Conservation (phyloP, 2,888 invertebrate genomes). For the Sialis fuliginosa region DNA sequence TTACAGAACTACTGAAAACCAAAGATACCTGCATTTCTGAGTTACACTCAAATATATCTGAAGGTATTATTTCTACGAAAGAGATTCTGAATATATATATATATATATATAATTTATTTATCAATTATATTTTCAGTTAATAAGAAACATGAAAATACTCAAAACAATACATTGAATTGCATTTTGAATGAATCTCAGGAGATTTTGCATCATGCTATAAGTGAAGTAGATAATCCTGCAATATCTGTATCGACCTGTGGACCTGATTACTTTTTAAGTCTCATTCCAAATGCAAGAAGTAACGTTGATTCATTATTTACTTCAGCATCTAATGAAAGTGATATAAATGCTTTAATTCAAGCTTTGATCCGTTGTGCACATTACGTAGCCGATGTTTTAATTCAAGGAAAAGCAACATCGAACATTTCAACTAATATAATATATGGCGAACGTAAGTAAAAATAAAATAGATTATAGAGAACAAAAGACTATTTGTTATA, state of each 20-base stretch:
- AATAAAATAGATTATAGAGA: neutral
- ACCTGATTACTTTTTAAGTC: constrained; percentile 36
- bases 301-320: constrained; percentile 20
- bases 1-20: constrained; percentile 38
- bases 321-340: constrained; percentile 20
- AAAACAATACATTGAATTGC: constrained; percentile 16
- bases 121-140: neutral
- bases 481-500: neutral
- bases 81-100: neutral
- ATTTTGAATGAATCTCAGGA: constrained; percentile 20
- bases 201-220: constrained; percentile 20
- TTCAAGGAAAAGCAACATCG: constrained; percentile 60
- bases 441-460: constrained; percentile 41
- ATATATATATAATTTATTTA: neutral
- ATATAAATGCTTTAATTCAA: constrained; percentile 21
- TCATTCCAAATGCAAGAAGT: constrained; percentile 26
- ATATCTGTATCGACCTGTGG: constrained; percentile 44
- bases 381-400: constrained; percentile 38
- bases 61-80: constrained; percentile 18
- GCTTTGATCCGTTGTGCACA: constrained; percentile 35
- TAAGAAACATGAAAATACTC: no score
- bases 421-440: constrained; percentile 54
- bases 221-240: constrained; percentile 49
- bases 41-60: constrained; percentile 22
- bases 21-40: constrained; percentile 30